These are phyloP conservation scores for Poliocrania exsul DNA, from an alignment of 2,797 vertebrate species.

Conservation along the genomic window DNA sequence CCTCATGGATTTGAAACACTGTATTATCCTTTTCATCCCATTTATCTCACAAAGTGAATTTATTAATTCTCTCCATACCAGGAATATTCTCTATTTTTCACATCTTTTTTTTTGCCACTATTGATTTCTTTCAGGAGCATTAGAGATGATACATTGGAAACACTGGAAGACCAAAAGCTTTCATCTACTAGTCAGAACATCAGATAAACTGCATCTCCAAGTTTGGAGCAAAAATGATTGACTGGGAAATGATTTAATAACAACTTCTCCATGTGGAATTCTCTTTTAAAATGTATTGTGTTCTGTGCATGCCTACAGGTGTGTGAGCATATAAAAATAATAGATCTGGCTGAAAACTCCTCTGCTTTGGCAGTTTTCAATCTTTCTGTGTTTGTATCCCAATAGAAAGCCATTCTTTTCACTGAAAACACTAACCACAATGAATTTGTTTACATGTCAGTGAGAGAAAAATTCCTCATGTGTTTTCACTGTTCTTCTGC, in stretches of 20 bases:
- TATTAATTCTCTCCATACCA: constrained; percentile 20
- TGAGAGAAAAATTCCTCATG: background rate
- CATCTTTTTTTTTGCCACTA: background rate
- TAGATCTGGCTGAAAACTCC: constrained; percentile 17
- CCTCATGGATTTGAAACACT: background rate
- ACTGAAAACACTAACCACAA: background rate
- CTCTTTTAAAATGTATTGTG: constrained; percentile 30
- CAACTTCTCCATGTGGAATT: constrained; percentile 38
- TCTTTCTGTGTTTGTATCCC: constrained; percentile 40
- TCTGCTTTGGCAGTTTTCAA: constrained; percentile 47
- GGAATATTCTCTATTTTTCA: constrained; percentile 38
- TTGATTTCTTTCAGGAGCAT: background rate
- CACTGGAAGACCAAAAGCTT: constrained; percentile 32
- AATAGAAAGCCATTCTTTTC: constrained; percentile 27
- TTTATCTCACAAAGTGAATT: constrained; percentile 18
- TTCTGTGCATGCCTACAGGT: constrained; percentile 45
- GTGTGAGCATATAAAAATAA: constrained; percentile 48
- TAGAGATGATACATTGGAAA: constrained; percentile 14
- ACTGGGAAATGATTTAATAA: constrained; percentile 59
- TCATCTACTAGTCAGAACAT: constrained; percentile 7
- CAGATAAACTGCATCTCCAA: constrained; percentile 15
- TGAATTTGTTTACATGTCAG: constrained; percentile 44
- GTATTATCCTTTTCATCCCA: constrained; percentile 19
- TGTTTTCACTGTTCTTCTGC: background rate
- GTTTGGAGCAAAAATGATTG: constrained; percentile 32